These are phyloP conservation scores for Ochropacha duplaris DNA, from an alignment of 2,888 invertebrate species.

Conservation along the genomic window DNA sequence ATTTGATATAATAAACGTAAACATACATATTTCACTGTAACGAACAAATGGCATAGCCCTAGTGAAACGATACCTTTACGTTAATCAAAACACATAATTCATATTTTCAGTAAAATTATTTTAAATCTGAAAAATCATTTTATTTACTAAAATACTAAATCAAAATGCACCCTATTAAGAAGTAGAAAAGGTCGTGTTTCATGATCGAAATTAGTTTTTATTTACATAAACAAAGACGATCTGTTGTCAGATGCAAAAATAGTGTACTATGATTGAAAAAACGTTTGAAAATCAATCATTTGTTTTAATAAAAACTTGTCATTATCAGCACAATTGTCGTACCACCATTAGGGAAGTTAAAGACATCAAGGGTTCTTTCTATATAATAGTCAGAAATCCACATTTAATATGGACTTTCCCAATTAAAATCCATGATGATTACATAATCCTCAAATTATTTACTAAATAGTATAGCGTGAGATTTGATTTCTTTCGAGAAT, in stretches of 20 bases:
- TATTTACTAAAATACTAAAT: background rate
- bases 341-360: background rate
- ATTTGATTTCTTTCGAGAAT: background rate
- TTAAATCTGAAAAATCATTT: background rate
- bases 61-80: background rate
- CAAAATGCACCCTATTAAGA: background rate
- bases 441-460: background rate
- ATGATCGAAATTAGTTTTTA: background rate
- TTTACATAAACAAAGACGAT: background rate
- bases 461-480: background rate
- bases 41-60: background rate
- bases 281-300: background rate
- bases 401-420: conserved; percentile 4
- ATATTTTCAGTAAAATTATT: background rate
- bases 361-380: conserved; percentile 2
- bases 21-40: background rate
- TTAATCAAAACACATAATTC: background rate
- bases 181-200: background rate
- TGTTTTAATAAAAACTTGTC: background rate
- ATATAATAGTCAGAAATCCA: conserved; percentile 4
- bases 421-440: background rate
- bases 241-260: background rate
- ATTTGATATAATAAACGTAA: background rate
- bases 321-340: conserved; percentile 1
- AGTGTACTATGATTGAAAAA: background rate